Conservation (phyloP, 2,888 invertebrate species). For the Helobdella robusta region DNA sequence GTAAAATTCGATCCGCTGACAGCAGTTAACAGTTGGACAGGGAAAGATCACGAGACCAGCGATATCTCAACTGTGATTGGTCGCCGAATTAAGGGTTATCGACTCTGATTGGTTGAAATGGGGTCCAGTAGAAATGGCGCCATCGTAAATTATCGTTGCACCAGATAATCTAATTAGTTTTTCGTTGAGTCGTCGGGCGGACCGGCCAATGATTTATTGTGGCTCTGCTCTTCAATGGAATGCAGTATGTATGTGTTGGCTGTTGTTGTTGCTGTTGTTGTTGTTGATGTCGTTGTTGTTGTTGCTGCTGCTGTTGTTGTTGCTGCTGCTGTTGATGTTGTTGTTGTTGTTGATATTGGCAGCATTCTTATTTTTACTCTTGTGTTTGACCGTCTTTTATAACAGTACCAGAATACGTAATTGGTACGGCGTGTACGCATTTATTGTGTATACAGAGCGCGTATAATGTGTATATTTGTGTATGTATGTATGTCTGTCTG, state of each 20-base stretch:
- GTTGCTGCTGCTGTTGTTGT: too few species aligned
- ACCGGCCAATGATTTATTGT: too few species aligned
- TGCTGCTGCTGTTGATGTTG: too few species aligned
- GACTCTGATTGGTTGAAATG: not conserved
- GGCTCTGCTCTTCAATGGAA: too few species aligned
- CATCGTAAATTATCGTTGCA: not conserved
- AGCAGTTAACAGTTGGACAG: not conserved
- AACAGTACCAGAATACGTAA: slow-evolving; percentile 74
- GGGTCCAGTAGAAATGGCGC: slow-evolving; percentile 1
- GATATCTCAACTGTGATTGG: not conserved
- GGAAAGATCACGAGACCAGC: not conserved
- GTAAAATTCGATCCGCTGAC: not conserved
- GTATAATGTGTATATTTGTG: not conserved
- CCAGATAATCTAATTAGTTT: too few species aligned
- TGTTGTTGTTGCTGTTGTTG: too few species aligned
- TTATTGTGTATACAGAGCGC: not conserved
- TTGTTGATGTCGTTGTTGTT: too few species aligned
- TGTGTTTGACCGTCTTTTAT: slow-evolving; percentile 84
- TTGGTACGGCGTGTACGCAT: not conserved
- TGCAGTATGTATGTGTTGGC: too few species aligned
- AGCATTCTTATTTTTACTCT: too few species aligned
- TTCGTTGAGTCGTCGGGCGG: too few species aligned
- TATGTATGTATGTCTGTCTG: slow-evolving; percentile 8
- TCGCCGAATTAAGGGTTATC: not conserved
- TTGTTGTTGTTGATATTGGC: too few species aligned